Base-by-base conservation (phyloP, 2,888 invertebrate species). In the Drosophila hawaiiensis region DNA sequence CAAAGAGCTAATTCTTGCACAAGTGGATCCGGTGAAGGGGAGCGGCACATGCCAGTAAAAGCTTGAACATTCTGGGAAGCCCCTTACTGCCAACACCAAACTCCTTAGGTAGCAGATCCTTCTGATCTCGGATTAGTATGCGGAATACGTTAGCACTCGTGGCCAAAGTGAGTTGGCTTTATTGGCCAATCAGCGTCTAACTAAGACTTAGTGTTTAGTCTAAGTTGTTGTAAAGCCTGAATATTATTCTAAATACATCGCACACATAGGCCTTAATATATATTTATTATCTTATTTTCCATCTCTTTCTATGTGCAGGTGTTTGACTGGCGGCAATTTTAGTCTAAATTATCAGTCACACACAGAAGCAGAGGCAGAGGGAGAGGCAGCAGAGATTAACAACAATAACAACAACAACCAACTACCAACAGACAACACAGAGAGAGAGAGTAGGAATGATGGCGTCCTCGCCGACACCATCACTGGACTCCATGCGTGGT, bases 401-500 rank as follows among this genome's bases (percentile, higher is more conserved):
- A 25, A 47, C 16, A 52, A 19, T 12, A 47, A 19, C 16, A 63
- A 33, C 3, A 19, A 60, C 22, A 52, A 68, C 25, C 25, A 68
- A 50, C 39, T 22, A 67, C 28, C 4, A 68, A 41, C 39, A 22
- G 19, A 63, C 35, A 58, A 29, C 12, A 29, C 4, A 68, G 52
- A 58, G 16, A 60, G 33, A 73, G 16, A 53, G 19, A 55, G 33
- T 62, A 58, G 71, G 16, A 79, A 97, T 97, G 95, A 97, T 97
- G 97, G 97, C 97, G 95, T 97, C 97, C 94, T 94, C 93, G 86
- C 95, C 95, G 94, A 97, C 97, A 95, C 97, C 97, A 94, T 98
- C 97, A 94, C 95, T 97, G 95, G 98, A 97, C 95, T 98, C 97
- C 94, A 95, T 97, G 94, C 96, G 96, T 93, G 93, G 93, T 82